Evolutionary conservation across 1,140 invertebrate genomes (phyloP), one percentile per base, ranked within the genome.

Genomic region (Latrodectus geometricus): DNA sequence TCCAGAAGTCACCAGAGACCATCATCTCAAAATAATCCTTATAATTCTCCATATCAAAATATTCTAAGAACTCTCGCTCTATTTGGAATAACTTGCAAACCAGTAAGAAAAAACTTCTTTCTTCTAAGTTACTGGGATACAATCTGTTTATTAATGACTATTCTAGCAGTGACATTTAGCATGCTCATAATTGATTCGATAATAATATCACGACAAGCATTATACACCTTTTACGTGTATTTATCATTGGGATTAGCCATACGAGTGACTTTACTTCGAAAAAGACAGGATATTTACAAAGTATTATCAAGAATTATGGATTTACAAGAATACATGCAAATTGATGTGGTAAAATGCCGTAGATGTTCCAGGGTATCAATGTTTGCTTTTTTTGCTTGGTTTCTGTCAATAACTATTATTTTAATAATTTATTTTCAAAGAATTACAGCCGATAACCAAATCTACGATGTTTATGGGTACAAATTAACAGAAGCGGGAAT

Each of bases 211-310:
- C 20, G 4, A 7, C 74, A 76, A 14, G 54, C 54, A 20, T 52
- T 54, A 21, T 56, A 54, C 15, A 76, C 52, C 15, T 76, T 76
- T 56, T 76, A 76, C 21, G 74, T 52, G 0, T 76, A 54, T 23
- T 76, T 76, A 8, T 23, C 52, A 17, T 23, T 76, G 23, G 74
- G 74, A 54, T 56, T 76, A 8, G 12, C 48, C 8, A 56, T 76
- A 23, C 50, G 74, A 12, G 8, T 76, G 8, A 23, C 21, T 7
- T 76, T 76, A 61, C 14, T 76, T 11, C 23, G 14, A 9, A 56
- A 56, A 35, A 9, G 74, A 15, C 21, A 15, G 8, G 12, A 35
- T 7, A 61, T 76, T 23, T 76, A 14, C 15, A 8, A 12, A 15
- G 7, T 21, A 4, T 17, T 76, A 11, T 23, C 20, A 15, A 35